Base-by-base conservation (phyloP, 2,797 vertebrate genomes). In the Tolypeutes matacus region DNA sequence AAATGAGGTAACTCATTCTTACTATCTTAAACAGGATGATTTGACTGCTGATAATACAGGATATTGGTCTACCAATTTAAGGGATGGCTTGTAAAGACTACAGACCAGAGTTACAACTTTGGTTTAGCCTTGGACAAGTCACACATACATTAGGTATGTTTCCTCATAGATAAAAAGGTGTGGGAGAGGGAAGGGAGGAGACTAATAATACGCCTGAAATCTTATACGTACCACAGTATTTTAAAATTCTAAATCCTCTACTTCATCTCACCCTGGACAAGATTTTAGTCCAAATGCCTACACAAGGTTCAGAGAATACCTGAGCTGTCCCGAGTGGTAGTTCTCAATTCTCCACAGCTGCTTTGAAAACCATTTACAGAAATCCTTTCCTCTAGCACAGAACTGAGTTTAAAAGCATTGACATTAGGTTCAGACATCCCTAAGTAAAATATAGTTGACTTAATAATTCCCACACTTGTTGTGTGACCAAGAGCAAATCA, bases 151-250 rank as follows among this genome's bases (percentile, higher is more conserved):
- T 67, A 27, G 29, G 39, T 29, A 46, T 89, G 3, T 56, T 65
- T 60, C 21, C 75, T 89, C 14, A 29, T 1, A 17, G 36, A 42
- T 21, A 69, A 91, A 64, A 53, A 8, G 5, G 1, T 4, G 31
- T 3, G 20, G 5, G 10, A 46, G 1, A 5, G 34, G 4, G 3
- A 27, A 62, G 46, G 46, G 23, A 42, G 18, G 34, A 0, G 0
- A 5, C 20, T 31, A 39, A n/a, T 39, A 9, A 10, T 46, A n/a
- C 27, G n/a, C 82, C 42, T 18, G 42, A 69, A 58, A 39, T 73
- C 5, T 64, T 60, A 86, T 5, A 56, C 3, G 10, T 1, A 36
- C 4, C 9, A 14, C 3, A 0, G 1, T 12, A 36, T 56, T 70
- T n/a, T 56, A 69, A 77, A 83, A 64, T 27, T 25, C 14, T 11